phyloP scores from a whole-genome alignment of 2,113 vertebrate genomes.

The Aldabrachelys gigantea region DNA sequence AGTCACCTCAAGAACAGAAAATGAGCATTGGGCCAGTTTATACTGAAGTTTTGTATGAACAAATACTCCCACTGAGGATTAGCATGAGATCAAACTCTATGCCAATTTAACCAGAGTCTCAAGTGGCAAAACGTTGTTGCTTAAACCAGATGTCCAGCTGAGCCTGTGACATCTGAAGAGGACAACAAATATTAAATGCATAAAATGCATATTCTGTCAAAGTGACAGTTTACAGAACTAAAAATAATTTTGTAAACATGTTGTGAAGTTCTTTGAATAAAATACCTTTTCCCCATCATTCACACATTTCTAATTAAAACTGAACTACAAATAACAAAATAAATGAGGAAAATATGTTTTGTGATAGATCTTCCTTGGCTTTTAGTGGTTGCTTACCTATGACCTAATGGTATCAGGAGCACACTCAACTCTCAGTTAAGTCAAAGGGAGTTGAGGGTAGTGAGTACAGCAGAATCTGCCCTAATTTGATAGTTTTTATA shows the following conservation, averaged over 20 bases:
- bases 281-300: background rate
- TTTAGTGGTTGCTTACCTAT: background rate
- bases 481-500: background rate
- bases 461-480: background rate
- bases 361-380: background rate
- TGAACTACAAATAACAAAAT: background rate
- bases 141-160: slow-evolving; percentile 65
- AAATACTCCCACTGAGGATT: slow-evolving; percentile 73
- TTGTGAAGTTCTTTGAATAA: background rate
- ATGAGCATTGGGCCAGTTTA: slow-evolving; percentile 44
- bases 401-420: background rate
- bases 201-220: background rate
- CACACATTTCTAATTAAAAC: background rate
- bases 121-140: slow-evolving; percentile 46
- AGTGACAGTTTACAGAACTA: background rate
- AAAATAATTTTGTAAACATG: background rate
- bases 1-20: slow-evolving; percentile 58
- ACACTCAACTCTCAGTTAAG: background rate
- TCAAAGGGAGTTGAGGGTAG: background rate
- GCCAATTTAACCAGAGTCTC: slow-evolving; percentile 56
- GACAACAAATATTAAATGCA: slow-evolving; percentile 24
- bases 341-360: background rate
- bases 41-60: slow-evolving; percentile 69
- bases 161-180: slow-evolving; percentile 53
- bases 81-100: slow-evolving; percentile 69